These are phyloP conservation scores for Butorides virescens DNA, from an alignment of 2,113 vertebrate genomes.

Conservation along the genomic window DNA sequence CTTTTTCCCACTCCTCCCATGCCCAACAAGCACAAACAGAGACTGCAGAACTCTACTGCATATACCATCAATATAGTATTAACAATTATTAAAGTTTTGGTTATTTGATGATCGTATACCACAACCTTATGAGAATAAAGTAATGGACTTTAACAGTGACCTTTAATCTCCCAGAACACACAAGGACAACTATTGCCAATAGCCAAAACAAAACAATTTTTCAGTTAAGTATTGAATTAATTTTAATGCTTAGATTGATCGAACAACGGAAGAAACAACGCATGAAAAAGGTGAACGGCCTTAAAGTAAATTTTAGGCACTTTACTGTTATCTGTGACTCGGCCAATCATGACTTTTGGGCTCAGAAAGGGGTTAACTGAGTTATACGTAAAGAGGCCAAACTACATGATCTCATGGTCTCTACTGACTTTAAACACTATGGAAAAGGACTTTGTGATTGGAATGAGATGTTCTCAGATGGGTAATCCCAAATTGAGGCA, in stretches of 20 bases:
- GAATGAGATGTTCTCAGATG: slow-evolving; percentile 51
- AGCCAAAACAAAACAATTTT: background rate
- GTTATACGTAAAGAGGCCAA: background rate
- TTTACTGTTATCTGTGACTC: background rate
- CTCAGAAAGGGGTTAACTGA: slow-evolving; percentile 29
- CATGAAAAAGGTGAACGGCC: background rate
- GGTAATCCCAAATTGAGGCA: slow-evolving; percentile 29
- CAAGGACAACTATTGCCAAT: background rate
- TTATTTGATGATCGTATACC: background rate
- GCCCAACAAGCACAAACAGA: background rate
- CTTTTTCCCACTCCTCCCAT: background rate
- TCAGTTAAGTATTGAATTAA: background rate
- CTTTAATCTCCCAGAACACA: background rate
- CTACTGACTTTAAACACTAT: slow-evolving; percentile 27
- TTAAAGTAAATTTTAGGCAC: background rate
- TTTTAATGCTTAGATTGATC: background rate
- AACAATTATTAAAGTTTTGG: background rate
- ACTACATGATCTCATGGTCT: slow-evolving; percentile 57
- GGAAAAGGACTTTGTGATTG: slow-evolving; percentile 43
- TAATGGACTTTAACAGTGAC: background rate
- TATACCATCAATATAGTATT: background rate
- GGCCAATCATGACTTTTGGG: background rate
- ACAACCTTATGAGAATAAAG: background rate
- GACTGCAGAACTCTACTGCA: background rate
- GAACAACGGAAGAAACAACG: background rate